phyloP scores from a whole-genome alignment of 2,888 invertebrate species.

The Pogonocherus hispidulus region DNA sequence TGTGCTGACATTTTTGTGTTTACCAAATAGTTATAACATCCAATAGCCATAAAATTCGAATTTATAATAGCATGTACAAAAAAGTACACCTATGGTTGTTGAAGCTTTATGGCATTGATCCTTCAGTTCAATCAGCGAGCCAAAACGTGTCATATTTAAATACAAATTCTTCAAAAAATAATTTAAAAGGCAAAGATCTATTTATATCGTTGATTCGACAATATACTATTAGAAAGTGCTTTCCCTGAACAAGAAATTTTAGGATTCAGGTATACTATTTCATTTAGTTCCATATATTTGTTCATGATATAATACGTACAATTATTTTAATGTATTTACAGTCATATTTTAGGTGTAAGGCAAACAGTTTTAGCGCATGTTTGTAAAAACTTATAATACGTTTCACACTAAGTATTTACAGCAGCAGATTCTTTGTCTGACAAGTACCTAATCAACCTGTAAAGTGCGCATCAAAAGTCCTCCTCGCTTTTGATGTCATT shows the following conservation, averaged over 20 bases:
- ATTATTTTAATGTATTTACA: neutral
- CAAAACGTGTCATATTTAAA: neutral
- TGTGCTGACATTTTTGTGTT: too few relatives aligned
- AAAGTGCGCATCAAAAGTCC: too few relatives aligned
- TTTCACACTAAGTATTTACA: neutral
- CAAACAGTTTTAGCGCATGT: neutral
- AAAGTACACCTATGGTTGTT: too few relatives aligned
- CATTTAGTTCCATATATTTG: neutral
- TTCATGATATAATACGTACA: neutral
- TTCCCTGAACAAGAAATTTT: neutral
- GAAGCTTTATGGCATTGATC: too few relatives aligned
- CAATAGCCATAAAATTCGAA: too few relatives aligned
- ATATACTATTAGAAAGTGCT: neutral
- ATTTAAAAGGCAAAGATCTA: neutral
- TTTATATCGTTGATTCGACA: neutral
- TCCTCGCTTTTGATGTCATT: neutral
- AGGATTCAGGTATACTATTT: neutral
- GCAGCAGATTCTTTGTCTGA: neutral
- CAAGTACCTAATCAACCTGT: neutral
- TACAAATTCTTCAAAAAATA: too few relatives aligned
- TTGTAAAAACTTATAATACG: neutral
- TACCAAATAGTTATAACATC: too few relatives aligned
- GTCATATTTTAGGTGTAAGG: neutral
- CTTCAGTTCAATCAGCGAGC: neutral
- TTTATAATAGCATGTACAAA: too few relatives aligned